These are phyloP conservation scores for Chloroclystis v-ata DNA, from an alignment of 2,888 invertebrate genomes.

Conservation along the genomic window DNA sequence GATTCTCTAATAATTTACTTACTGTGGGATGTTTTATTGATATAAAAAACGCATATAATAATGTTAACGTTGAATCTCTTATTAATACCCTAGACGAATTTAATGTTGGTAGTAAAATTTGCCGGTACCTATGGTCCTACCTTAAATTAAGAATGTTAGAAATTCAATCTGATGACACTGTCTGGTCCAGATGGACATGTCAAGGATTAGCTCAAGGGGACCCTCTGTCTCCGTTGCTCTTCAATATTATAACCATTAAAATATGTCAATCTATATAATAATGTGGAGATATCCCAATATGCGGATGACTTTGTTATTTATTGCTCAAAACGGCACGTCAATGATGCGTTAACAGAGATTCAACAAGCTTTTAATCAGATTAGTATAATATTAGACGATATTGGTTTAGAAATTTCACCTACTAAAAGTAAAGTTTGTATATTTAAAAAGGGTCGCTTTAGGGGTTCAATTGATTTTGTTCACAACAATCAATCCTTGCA, in stretches of 20 bases:
- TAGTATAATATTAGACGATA: conserved; percentile 11
- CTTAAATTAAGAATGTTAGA: conserved; percentile 20
- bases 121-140: conserved; percentile 27
- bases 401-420: conserved; percentile 24
- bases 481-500: not conserved
- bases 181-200: conserved; percentile 15
- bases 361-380: conserved; percentile 11
- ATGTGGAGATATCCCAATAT: conserved; percentile 28
- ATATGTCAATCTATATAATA: conserved; percentile 14
- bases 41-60: conserved; percentile 35
- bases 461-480: no score
- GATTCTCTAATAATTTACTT: conserved; percentile 18
- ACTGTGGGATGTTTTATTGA: conserved; percentile 32
- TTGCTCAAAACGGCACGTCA: not conserved
- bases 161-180: conserved; percentile 7
- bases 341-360: not conserved
- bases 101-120: conserved; percentile 24
- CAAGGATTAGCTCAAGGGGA: conserved; percentile 34
- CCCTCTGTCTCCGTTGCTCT: conserved; percentile 35
- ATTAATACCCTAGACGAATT: conserved; percentile 21
- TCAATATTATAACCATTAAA: conserved; percentile 31
- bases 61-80: conserved; percentile 22
- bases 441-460: conserved; percentile 16
- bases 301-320: conserved; percentile 23
- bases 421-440: conserved; percentile 29